phyloP scores from a whole-genome alignment of 2,797 vertebrate species.

The Pygocentrus nattereri region DNA sequence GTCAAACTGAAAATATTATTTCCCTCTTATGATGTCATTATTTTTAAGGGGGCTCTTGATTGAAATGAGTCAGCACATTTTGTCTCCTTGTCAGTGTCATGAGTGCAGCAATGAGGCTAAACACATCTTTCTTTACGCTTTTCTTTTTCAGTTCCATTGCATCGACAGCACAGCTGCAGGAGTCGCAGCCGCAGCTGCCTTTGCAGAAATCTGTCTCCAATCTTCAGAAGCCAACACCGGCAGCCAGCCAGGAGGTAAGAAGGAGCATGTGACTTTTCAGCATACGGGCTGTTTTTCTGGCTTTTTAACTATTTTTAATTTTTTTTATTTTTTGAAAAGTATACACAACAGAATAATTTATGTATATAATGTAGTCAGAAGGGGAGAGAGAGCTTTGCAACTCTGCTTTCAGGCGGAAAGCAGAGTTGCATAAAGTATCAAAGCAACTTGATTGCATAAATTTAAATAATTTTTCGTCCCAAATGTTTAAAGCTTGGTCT shows the following conservation, averaged over 20 bases:
- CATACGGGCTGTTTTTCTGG: no score
- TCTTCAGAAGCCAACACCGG: slow-evolving; percentile 96
- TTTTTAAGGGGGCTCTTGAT: background rate
- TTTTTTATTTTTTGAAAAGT: background rate
- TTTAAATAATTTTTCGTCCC: no score
- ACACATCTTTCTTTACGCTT: background rate
- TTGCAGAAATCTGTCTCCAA: slow-evolving; percentile 99
- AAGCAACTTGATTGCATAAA: no score
- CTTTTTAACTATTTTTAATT: background rate
- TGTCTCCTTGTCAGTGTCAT: background rate
- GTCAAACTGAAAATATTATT: no score
- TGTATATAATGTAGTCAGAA: no score
- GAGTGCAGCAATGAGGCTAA: background rate
- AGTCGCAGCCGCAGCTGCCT: slow-evolving; percentile 97
- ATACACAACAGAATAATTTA: no score
- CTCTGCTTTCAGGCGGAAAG: no score
- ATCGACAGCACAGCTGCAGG: slow-evolving; percentile 95
- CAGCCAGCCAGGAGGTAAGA: slow-evolving; percentile 91
- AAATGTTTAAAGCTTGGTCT: no score
- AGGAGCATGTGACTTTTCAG: no score
- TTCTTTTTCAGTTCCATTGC: slow-evolving; percentile 89
- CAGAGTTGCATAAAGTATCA: no score
- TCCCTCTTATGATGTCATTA: no score
- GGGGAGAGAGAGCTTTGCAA: no score
- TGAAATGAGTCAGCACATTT: background rate